Base-by-base conservation (phyloP, 2,797 vertebrate genomes). In the Eupleurogrammus muticus region DNA sequence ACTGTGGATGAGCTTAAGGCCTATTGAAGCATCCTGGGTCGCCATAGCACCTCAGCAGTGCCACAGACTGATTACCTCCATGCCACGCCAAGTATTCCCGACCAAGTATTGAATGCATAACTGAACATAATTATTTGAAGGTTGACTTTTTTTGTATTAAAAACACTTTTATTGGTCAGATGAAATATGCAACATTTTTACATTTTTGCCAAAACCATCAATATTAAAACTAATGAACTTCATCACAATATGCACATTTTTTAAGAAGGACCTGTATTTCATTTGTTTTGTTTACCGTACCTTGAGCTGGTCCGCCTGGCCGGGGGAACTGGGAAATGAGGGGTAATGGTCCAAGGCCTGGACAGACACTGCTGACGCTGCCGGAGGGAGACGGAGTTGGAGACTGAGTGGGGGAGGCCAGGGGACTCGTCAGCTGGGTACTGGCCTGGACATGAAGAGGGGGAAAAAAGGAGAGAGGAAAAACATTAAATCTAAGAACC, bases 321-420 rank as follows among this genome's bases (percentile, higher is more conserved):
- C 97, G 92, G 40, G 96, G 93, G 78, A 97, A 98, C 94, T 98
- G 97, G 0, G 97, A 93, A 85, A 99, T 95, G 75, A 99, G 95
- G 4, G 98, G 96, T 79, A 99, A 92, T 75, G 96, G 96, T 81
- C 97, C 95, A 40, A 99, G 95, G 82, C 96, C 97, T 12, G 97
- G 93, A 94, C 97, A 99, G 87, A 98, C 95, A 0, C 79, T 97
- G 94, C 87, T 96, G 85, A 98, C 94, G 79, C 90, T 98, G 89
- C 95, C 95, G 46, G 96, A 96, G 13, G 97, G 97, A 64, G 97
- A 97, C 0, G 97, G 97, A 14, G 97, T 96, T 34, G 98, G 97
- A 77, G 98, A 99, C 82, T 98, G 97, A 19, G 97, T 95, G 69
- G 97, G 97, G 78, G 97, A 99, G 0, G 96, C 95, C 89, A 97